Conservation (phyloP, 2,113 vertebrate genomes). For the Mastomys coucha region DNA sequence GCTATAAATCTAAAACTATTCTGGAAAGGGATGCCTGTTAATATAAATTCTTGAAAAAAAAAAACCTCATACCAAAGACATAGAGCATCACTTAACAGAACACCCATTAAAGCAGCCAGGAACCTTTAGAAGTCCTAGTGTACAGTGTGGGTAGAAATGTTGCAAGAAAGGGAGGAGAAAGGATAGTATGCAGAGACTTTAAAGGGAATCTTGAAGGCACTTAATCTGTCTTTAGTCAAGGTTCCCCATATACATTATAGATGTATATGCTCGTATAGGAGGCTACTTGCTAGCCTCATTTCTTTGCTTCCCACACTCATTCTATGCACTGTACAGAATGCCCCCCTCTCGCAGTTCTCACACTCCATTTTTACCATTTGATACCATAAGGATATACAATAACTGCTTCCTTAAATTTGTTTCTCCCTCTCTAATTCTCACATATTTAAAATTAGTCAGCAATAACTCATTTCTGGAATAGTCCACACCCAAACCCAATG, state of each 20-base stretch:
- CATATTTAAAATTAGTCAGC: slow-evolving; percentile 23
- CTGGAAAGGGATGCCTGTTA: background rate
- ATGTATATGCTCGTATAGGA: background rate
- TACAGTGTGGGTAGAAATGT: background rate
- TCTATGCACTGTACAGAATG: background rate
- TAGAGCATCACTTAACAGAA: background rate
- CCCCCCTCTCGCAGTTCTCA: background rate
- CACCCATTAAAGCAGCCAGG: background rate
- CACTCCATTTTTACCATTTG: background rate
- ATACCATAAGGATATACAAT: background rate
- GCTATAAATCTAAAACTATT: background rate
- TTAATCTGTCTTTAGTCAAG: background rate
- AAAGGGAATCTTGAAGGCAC: background rate
- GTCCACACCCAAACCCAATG: background rate
- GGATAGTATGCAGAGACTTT: background rate
- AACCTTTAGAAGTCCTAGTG: background rate
- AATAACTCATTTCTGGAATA: background rate
- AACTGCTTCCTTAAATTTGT: slow-evolving; percentile 30
- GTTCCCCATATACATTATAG: background rate
- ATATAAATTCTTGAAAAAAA: background rate
- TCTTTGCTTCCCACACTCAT: background rate
- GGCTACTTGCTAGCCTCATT: background rate
- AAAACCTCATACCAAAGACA: background rate
- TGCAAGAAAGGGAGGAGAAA: background rate
- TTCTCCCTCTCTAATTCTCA: background rate